Conservation (phyloP, 2,113 vertebrate species). For the Nymphicus hollandicus region DNA sequence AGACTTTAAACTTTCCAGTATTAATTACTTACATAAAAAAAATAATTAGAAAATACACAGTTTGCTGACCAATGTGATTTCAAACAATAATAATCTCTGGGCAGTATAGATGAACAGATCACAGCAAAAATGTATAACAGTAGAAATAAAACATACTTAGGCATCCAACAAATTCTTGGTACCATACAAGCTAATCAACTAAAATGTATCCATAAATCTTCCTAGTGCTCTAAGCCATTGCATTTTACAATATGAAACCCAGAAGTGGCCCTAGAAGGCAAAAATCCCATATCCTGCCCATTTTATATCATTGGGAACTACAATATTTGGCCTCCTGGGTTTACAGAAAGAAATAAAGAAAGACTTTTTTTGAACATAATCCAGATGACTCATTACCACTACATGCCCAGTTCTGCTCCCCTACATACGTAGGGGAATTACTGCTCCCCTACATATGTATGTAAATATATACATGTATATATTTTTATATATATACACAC, state of each 20-base stretch:
- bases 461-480: background rate
- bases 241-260: background rate
- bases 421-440: background rate
- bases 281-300: background rate
- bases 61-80: background rate
- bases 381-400: background rate
- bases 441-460: fast-evolving
- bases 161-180: background rate
- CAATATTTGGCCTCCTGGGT: background rate
- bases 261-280: background rate
- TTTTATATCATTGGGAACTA: background rate
- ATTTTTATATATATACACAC: fast-evolving
- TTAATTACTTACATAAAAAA: background rate
- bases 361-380: background rate
- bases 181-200: background rate
- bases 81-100: background rate
- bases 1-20: background rate
- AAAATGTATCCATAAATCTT: background rate
- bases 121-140: background rate
- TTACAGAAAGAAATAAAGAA: fast-evolving
- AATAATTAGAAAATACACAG: background rate
- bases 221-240: background rate
- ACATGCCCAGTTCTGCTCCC: background rate
- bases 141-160: background rate
- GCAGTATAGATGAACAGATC: background rate